Conservation (phyloP, 2,797 vertebrate genomes). For the Takifugu rubripes region DNA sequence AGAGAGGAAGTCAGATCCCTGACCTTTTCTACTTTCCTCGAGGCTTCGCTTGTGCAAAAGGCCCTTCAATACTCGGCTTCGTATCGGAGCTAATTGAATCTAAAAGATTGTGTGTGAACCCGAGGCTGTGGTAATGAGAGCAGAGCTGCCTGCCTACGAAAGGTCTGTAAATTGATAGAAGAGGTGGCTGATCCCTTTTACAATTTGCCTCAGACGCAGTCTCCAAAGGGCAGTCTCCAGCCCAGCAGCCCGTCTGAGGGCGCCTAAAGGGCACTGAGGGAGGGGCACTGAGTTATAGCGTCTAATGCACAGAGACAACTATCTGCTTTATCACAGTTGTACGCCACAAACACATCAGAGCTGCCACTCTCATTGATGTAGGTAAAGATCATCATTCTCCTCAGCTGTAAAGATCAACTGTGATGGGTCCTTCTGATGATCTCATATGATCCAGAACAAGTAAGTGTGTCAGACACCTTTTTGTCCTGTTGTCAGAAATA, state of each 20-base stretch:
- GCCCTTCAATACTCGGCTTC: constrained; percentile 71
- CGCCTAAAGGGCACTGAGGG: constrained; percentile 63
- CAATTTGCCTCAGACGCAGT: constrained; percentile 55
- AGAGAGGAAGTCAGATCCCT: constrained; percentile 58
- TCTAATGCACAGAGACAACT: constrained; percentile 21
- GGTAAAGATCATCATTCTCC: background rate
- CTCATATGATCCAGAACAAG: too few species aligned
- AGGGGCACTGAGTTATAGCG: constrained; percentile 43
- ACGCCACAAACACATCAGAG: too few species aligned
- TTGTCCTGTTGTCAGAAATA: too few species aligned
- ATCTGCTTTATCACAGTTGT: constrained; percentile 12
- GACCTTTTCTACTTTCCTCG: constrained; percentile 73
- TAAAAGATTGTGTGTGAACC: constrained; percentile 69
- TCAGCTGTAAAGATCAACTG: background rate
- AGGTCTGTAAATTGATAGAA: constrained; percentile 69
- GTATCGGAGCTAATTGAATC: constrained; percentile 75
- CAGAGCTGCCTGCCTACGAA: constrained; percentile 61
- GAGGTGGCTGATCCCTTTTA: constrained; percentile 57
- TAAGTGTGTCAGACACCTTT: too few species aligned
- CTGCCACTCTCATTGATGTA: too few species aligned
- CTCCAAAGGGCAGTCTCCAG: constrained; percentile 65
- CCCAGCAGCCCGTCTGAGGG: constrained; percentile 38
- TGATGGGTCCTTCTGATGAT: too few species aligned
- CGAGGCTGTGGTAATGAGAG: constrained; percentile 68
- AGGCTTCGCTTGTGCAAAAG: constrained; percentile 68